phyloP scores from a whole-genome alignment of 2,113 vertebrate species.

The Ranitomeya variabilis region DNA sequence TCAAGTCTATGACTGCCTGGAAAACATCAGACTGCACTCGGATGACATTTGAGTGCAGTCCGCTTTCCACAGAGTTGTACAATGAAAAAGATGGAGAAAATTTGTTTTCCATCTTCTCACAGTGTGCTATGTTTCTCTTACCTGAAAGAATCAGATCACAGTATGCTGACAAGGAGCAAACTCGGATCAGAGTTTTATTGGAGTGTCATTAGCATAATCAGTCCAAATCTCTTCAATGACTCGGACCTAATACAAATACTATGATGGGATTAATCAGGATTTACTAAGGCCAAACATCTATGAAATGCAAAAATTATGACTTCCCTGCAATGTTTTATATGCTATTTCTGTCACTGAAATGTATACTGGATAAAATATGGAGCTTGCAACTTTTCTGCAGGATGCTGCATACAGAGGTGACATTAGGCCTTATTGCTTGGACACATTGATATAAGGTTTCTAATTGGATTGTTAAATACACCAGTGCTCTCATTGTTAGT shows the following conservation, averaged over 20 bases:
- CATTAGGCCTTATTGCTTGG: not conserved
- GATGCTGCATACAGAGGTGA: not conserved
- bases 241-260: not conserved
- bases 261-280: not conserved
- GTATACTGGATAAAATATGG: not conserved
- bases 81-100: too few relatives aligned
- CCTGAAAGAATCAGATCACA: too few relatives aligned
- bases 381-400: not conserved
- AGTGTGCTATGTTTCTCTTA: too few relatives aligned
- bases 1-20: too few relatives aligned
- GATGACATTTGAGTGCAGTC: too few relatives aligned
- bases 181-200: too few relatives aligned
- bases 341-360: not conserved
- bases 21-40: too few relatives aligned
- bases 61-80: too few relatives aligned
- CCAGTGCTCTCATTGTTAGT: not conserved
- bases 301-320: not conserved
- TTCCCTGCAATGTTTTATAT: not conserved
- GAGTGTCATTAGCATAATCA: too few relatives aligned
- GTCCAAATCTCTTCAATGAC: too few relatives aligned
- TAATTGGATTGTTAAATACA: not conserved
- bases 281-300: not conserved
- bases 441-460: not conserved
- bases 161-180: too few relatives aligned
- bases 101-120: too few relatives aligned